A percentile compares a stretch with the other conserved stretches of the same genome.
Conservation (phyloP, 2,113 vertebrate genomes). For the Mola mola region DNA sequence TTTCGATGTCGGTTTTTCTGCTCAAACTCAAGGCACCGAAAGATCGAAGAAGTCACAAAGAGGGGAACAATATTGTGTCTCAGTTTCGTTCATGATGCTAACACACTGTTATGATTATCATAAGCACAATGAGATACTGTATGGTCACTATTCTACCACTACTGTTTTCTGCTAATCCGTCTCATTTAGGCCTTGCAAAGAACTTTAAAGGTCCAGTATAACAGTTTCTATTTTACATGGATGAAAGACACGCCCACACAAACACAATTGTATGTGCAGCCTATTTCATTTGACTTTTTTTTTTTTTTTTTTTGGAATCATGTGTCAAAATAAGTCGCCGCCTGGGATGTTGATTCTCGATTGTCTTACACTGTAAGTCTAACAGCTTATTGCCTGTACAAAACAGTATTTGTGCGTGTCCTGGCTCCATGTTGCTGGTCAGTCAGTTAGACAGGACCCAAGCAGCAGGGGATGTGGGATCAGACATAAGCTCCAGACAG, state of each 20-base stretch:
- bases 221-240: constrained; percentile 19
- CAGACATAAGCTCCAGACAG: constrained; percentile 20
- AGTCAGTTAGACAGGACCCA: constrained; percentile 13
- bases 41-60: constrained; percentile 39
- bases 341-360: constrained; percentile 8
- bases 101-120: constrained; percentile 28
- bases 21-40: constrained; percentile 78
- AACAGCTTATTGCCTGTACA: constrained; percentile 17
- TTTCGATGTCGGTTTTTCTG: constrained; percentile 41
- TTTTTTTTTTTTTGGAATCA: constrained; percentile 20
- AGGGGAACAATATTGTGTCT: constrained; percentile 1
- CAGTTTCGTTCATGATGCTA: constrained; percentile 28
- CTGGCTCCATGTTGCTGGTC: constrained; percentile 5
- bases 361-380: constrained; percentile 45
- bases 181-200: too few relatives aligned
- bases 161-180: background rate
- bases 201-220: background rate
- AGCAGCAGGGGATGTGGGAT: constrained; percentile 2
- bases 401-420: constrained; percentile 5
- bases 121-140: constrained; percentile 10
- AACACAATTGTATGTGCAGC: constrained; percentile 16
- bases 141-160: constrained; percentile 6
- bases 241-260: constrained; percentile 11
- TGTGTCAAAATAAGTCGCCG: background rate
- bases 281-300: constrained; percentile 6